Evolutionary conservation across 2,797 vertebrate species (phyloP), one percentile per base, ranked within the genome.

Genomic region (Galagoides demidoff): DNA sequence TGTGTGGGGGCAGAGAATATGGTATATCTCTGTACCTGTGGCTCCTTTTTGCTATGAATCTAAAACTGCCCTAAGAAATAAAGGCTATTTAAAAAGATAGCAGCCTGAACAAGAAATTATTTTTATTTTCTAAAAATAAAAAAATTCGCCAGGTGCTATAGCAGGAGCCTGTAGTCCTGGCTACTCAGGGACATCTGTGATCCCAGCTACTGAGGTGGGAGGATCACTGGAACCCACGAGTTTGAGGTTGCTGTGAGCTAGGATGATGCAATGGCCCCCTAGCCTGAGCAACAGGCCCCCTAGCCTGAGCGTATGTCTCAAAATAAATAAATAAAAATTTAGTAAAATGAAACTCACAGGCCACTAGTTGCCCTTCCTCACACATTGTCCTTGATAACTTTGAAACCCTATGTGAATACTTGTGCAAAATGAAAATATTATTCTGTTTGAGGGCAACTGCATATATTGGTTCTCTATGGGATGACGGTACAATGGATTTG

Each of bases 351-450:
- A 61, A 25, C 19, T 77, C 68, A 70, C 22, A 3, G 45, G 20
- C n/a, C 52, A 45, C 7, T 12, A 68, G 17, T 13, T 52, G 12
- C 9, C 9, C 10, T n/a, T 37, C n/a, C 1, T 55, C 52, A 84
- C 10, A 14, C 31, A 22, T 4, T 23, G 2, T 2, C 63, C 14
- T 2, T 74, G 43, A 95, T 17, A 45, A 29, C 27, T 66, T 45
- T 61, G 23, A 77, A 97, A 77, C 9, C 7, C 27, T 61, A 3
- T 3, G 1, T 82, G 29, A 89, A 82, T 61, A 5, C 11, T 88
- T 93, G 34, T 16, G 5, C 57, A 83, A 92, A 59, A 10, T 59
- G 29, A 92, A 91, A 95, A 45, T 55, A 43, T 86, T 81, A 45
- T 43, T 71, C 45, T 70, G 5, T 22, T 77, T 55, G 25, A 88